These are phyloP conservation scores for Drosophila cracens DNA, from an alignment of 2,888 invertebrate genomes.

Conservation along the genomic window DNA sequence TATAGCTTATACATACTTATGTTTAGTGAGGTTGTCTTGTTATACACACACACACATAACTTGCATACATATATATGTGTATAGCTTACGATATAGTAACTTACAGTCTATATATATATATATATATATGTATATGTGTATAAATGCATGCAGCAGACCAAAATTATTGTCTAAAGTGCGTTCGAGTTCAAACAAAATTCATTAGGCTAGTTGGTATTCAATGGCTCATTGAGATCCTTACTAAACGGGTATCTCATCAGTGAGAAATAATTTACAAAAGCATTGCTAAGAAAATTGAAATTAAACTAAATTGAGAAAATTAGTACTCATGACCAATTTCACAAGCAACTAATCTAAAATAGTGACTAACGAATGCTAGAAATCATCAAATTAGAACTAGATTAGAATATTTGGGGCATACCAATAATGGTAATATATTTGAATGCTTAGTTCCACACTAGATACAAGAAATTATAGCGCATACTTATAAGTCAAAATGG, in stretches of 20 bases:
- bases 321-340: constrained; percentile 55
- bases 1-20: constrained; percentile 65
- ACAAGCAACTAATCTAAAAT: constrained; percentile 19
- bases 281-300: constrained; percentile 19
- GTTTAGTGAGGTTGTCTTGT: constrained; percentile 78
- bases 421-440: constrained; percentile 22
- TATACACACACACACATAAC: constrained; percentile 59
- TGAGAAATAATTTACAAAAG: constrained; percentile 57
- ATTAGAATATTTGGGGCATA: constrained; percentile 27
- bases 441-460: constrained; percentile 27
- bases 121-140: constrained; percentile 29
- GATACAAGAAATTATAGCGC: constrained; percentile 19
- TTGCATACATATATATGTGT: constrained; percentile 34
- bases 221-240: constrained; percentile 31
- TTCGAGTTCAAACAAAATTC: constrained; percentile 41
- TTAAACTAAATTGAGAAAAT: constrained; percentile 23
- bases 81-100: constrained; percentile 47
- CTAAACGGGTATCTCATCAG: constrained; percentile 36
- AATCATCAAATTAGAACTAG: constrained; percentile 35
- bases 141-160: constrained; percentile 61
- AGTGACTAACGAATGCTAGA: constrained; percentile 34
- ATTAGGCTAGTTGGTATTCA: constrained; percentile 49
- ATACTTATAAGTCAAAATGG: constrained; percentile 58
- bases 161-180: constrained; percentile 58
- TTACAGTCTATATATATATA: constrained; percentile 20